Percentiles rank a stretch among this genome's conserved stretches.
phyloP scores from a whole-genome alignment of 2,888 invertebrate species.

The Plebejus anna region DNA sequence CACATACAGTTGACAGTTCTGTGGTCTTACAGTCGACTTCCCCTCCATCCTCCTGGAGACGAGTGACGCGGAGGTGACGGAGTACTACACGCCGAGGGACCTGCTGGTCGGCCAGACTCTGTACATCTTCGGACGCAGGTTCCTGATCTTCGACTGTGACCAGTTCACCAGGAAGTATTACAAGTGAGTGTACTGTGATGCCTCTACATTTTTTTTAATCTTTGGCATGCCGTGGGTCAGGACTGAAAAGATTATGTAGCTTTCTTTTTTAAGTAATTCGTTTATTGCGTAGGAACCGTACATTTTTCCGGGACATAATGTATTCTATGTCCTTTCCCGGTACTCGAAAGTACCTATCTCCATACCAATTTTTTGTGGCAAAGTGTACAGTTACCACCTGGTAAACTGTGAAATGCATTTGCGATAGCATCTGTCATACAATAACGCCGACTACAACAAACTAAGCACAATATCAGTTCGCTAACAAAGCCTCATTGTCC shows the following conservation, averaged over 20 bases:
- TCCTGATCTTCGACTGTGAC: slow-evolving; percentile 90
- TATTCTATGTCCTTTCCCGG: too few species aligned
- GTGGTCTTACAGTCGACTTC: slow-evolving; percentile 69
- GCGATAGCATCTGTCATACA: background rate
- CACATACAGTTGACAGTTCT: too few species aligned
- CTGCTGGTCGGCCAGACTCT: slow-evolving; percentile 86
- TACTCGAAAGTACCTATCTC: too few species aligned
- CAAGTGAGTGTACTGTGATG: slow-evolving; percentile 49
- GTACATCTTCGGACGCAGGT: slow-evolving; percentile 83
- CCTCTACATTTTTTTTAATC: too few species aligned
- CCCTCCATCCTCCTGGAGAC: slow-evolving; percentile 85
- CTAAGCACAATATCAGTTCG: background rate
- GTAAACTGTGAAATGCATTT: background rate
- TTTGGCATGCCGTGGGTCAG: too few species aligned
- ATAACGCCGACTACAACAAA: background rate
- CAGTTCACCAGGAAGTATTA: slow-evolving; percentile 89
- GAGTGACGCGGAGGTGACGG: slow-evolving; percentile 84
- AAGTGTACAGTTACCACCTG: too few species aligned
- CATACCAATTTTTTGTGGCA: too few species aligned
- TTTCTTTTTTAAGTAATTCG: too few species aligned
- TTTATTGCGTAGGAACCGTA: too few species aligned
- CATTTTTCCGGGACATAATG: too few species aligned
- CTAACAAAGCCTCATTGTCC: slow-evolving; percentile 22
- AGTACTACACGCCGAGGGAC: slow-evolving; percentile 89
- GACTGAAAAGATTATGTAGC: too few species aligned